Conservation (phyloP, 2,113 vertebrate species). For the Desmodus rotundus region DNA sequence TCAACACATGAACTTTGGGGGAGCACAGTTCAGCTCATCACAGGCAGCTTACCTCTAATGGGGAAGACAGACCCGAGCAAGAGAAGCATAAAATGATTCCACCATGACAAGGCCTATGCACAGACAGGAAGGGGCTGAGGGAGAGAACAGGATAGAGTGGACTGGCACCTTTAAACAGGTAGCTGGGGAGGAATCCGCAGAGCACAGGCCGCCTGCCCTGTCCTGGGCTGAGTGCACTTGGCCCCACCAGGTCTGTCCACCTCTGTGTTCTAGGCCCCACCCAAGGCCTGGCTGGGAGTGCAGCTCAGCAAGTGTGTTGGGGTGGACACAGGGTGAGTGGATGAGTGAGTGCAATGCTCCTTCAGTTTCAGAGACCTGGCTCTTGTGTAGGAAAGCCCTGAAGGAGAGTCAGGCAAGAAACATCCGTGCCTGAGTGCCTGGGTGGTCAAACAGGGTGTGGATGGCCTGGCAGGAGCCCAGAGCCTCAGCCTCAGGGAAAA, state of each 20-base stretch:
- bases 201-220: not conserved
- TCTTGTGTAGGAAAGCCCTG: not conserved
- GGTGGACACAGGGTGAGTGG: not conserved
- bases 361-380: not conserved
- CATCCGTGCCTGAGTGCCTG: not conserved
- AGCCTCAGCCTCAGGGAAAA: not conserved
- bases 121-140: not conserved
- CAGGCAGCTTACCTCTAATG: not conserved
- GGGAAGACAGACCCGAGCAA: not conserved
- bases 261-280: not conserved
- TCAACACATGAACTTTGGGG: not conserved
- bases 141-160: not conserved
- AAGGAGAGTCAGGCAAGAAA: not conserved
- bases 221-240: not conserved
- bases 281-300: not conserved
- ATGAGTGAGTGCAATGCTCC: not conserved
- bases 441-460: not conserved
- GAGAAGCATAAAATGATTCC: not conserved
- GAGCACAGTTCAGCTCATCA: not conserved
- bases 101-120: not conserved
- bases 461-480: not conserved
- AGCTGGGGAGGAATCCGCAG: not conserved
- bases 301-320: not conserved
- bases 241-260: not conserved
- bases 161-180: rapidly evolving